Evolutionary conservation across 2,113 vertebrate species (phyloP), one percentile per base, ranked within the genome.

Genomic region (Globicephala melas): DNA sequence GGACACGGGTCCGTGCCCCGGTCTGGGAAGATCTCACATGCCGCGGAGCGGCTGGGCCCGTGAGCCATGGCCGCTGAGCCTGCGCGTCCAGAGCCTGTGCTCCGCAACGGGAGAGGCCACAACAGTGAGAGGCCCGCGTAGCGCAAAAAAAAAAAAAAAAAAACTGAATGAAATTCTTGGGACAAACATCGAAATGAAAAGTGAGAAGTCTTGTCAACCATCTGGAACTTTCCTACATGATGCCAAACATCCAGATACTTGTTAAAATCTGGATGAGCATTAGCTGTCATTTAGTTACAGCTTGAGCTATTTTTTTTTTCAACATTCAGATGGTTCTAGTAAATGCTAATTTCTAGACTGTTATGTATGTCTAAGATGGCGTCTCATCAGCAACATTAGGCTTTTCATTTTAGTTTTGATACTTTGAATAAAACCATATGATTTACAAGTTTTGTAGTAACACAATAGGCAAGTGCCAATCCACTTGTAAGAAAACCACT

Each of bases 121-220:
- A 47, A 47, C 2, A 47, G 44, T 47, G 44, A 47, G 44, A 47
- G 2, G 10, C 44, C 10, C 44, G 44, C 10, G 9, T 47, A 47
- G 9, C 9, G 44, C 8, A 44, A 44, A 44, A 44, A 44, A 44
- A 44, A 44, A 44, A 44, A 44, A 44, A 44, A 44, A 9, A 95
- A 87, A 96, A 95, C 60, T 96, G 87, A 97, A 96, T 96, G 89
- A 94, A 97, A 91, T 71, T 93, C 86, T 88, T 73, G 86, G 92
- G 92, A 15, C 70, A 96, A 96, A 96, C 79, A 95, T 96, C 80
- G 41, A 91, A 96, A 96, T 97, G 95, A 96, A 96, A 97, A 97
- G 87, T 92, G 94, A 95, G 92, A 97, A 95, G 73, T 96, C 86
- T 96, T 92, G 80, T 70, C 83, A 84, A 87, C 96, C 95, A 97